These are phyloP conservation scores for Scomber japonicus DNA, from an alignment of 2,113 vertebrate genomes.

Conservation along the genomic window DNA sequence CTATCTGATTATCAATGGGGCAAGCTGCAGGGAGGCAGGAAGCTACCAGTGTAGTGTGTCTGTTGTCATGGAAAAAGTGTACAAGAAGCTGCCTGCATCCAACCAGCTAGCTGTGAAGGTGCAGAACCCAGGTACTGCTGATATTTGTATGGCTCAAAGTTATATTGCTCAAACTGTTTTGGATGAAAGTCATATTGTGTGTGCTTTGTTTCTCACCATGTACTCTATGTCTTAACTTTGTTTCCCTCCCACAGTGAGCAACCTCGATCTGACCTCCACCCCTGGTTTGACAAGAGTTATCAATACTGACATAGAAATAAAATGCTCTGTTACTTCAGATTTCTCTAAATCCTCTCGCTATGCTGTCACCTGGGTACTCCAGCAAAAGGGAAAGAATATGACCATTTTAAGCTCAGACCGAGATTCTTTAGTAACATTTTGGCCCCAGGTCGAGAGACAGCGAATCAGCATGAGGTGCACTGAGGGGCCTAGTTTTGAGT, in stretches of 20 bases:
- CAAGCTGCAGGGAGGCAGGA: slow-evolving; percentile 73
- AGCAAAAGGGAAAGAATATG: neutral
- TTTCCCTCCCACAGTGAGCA: slow-evolving; percentile 68
- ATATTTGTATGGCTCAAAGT: neutral
- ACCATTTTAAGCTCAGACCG: slow-evolving; percentile 69
- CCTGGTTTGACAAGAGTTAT: neutral
- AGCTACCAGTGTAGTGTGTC: slow-evolving; percentile 84
- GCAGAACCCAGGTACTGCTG: slow-evolving; percentile 84
- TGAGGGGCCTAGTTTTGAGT: slow-evolving; percentile 66
- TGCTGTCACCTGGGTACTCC: slow-evolving; percentile 77
- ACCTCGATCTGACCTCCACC: slow-evolving; percentile 52
- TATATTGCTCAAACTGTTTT: no score
- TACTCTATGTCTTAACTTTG: neutral
- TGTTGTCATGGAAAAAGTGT: slow-evolving; percentile 73
- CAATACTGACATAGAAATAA: slow-evolving; percentile 68
- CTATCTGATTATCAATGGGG: slow-evolving; percentile 76
- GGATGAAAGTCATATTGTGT: neutral
- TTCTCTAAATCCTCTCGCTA: slow-evolving; percentile 66
- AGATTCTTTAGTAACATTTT: slow-evolving; percentile 65
- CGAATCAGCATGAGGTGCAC: slow-evolving; percentile 68
- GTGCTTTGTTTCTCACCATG: neutral
- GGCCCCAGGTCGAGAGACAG: slow-evolving; percentile 22
- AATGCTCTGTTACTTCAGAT: slow-evolving; percentile 54
- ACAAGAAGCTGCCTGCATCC: slow-evolving; percentile 67
- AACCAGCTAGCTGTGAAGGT: slow-evolving; percentile 79